These are phyloP conservation scores for Monodelphis domestica DNA, from an alignment of 2,797 vertebrate species.

Conservation along the genomic window DNA sequence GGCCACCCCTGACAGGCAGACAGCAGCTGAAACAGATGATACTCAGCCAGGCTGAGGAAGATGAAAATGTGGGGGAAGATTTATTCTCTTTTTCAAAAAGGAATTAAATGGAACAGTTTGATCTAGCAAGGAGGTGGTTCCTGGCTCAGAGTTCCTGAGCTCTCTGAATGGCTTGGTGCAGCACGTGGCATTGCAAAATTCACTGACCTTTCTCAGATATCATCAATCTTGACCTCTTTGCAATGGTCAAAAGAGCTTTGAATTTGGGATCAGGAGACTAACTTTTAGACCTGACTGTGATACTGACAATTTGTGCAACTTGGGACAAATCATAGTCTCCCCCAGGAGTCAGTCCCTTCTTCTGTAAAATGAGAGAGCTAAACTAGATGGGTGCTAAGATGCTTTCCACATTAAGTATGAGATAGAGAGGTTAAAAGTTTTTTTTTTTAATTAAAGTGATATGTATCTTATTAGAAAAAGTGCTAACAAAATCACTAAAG, in stretches of 20 bases:
- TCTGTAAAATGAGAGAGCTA: background rate
- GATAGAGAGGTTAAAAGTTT: background rate
- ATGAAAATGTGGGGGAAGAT: background rate
- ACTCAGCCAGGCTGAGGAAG: background rate
- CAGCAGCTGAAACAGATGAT: slow-evolving; percentile 1
- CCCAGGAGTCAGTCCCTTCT: background rate
- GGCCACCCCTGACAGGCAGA: background rate
- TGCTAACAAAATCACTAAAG: background rate
- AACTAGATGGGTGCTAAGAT: background rate
- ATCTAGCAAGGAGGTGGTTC: background rate
- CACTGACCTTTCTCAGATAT: background rate
- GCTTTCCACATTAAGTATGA: background rate
- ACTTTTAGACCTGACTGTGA: background rate
- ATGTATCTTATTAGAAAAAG: background rate
- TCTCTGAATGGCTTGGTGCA: background rate
- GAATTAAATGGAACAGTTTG: background rate
- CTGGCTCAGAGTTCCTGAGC: background rate
- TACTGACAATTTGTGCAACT: background rate
- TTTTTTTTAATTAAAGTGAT: background rate
- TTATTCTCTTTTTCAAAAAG: background rate
- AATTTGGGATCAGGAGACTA: background rate
- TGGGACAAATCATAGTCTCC: background rate
- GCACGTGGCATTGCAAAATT: background rate
- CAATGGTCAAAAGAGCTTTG: background rate
- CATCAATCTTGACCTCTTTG: background rate